These are phyloP conservation scores for Arnoldichthys spilopterus DNA, from an alignment of 2,797 vertebrate genomes.

Conservation along the genomic window DNA sequence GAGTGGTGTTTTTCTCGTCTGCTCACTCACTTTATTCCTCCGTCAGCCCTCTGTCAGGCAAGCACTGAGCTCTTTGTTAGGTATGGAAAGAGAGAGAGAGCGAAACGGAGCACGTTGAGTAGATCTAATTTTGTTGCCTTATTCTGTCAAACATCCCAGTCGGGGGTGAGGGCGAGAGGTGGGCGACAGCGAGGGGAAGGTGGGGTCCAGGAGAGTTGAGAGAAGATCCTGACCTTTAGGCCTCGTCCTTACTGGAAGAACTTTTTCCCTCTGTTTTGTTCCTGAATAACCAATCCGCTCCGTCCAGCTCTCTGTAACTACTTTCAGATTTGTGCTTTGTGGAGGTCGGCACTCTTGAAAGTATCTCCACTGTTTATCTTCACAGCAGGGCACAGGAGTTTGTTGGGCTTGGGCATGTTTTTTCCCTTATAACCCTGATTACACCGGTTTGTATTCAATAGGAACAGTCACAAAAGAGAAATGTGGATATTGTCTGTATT, in stretches of 20 bases:
- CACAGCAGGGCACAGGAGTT: no score
- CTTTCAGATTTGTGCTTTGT: no score
- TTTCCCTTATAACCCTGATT: no score
- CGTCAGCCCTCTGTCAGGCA: slow-evolving; percentile 69
- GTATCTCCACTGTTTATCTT: no score
- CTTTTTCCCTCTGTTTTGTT: not conserved
- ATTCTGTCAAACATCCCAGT: slow-evolving; percentile 64
- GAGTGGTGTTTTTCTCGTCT: slow-evolving; percentile 70
- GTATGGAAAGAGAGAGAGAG: slow-evolving; percentile 23
- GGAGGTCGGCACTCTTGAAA: no score
- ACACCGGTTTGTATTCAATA: no score
- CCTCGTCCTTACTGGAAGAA: slow-evolving; percentile 1
- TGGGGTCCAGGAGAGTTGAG: slow-evolving; percentile 22
- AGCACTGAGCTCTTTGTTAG: slow-evolving; percentile 65
- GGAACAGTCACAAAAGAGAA: no score
- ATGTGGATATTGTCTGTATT: no score
- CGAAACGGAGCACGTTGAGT: slow-evolving; percentile 50
- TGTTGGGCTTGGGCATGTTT: no score
- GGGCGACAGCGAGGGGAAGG: slow-evolving; percentile 15
- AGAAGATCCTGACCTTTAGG: slow-evolving; percentile 38
- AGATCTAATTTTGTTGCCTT: slow-evolving; percentile 73
- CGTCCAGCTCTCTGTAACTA: not conserved
- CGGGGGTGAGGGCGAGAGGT: slow-evolving; percentile 43
- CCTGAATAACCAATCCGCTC: not conserved
- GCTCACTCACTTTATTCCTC: slow-evolving; percentile 60